Evolutionary conservation across 2,113 vertebrate genomes (phyloP).

Genomic region (Hiodon tergisus): DNA sequence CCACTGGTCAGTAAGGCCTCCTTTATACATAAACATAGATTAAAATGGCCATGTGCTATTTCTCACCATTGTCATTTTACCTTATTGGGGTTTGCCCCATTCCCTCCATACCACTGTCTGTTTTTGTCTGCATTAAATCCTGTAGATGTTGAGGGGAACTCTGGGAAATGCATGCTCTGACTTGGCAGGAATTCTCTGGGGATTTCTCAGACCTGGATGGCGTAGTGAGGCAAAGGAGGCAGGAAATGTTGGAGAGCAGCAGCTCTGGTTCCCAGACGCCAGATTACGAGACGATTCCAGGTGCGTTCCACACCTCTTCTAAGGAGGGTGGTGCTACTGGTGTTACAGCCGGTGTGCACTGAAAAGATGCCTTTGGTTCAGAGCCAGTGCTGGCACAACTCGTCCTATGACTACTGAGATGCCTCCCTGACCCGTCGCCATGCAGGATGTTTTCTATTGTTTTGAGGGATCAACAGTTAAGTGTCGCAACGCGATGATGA

Average conservation of each 20-base stretch:
- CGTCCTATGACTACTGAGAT: no score
- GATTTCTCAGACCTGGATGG: slow-evolving; percentile 79
- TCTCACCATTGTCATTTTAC: no score
- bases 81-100: no score
- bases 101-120: neutral
- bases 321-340: neutral
- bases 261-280: slow-evolving; percentile 87
- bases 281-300: slow-evolving; percentile 77
- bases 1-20: slow-evolving; percentile 64
- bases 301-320: slow-evolving; percentile 47
- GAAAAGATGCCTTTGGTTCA: neutral
- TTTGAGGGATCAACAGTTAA: neutral
- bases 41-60: no score
- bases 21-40: no score
- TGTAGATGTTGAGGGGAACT: neutral
- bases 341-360: neutral
- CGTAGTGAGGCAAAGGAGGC: slow-evolving; percentile 66
- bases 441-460: no score
- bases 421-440: no score
- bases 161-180: slow-evolving; percentile 19
- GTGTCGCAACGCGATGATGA: neutral
- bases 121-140: neutral
- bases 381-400: neutral
- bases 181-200: slow-evolving; percentile 71
- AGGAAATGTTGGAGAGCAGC: slow-evolving; percentile 80